phyloP scores from a whole-genome alignment of 2,113 vertebrate genomes.

The Psittacara wagleri region DNA sequence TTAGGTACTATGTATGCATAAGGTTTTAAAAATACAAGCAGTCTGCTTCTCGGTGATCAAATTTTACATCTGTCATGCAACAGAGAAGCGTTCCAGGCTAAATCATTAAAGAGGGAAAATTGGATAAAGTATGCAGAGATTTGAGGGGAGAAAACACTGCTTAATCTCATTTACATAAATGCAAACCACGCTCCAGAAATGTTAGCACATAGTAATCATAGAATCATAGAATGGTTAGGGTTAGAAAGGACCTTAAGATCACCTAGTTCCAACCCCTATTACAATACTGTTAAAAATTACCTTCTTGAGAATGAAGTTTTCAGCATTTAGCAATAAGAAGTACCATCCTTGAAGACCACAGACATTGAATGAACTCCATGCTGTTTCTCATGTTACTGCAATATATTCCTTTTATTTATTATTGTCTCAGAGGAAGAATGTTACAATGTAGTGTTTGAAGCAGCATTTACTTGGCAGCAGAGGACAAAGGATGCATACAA shows the following conservation, averaged over 20 bases:
- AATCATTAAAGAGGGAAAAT: not conserved
- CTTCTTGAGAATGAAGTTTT: slow-evolving; percentile 87
- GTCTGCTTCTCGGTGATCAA: not conserved
- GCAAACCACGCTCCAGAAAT: not conserved
- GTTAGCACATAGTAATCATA: not conserved
- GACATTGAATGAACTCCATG: slow-evolving; percentile 81
- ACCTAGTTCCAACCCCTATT: not conserved
- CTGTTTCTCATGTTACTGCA: slow-evolving; percentile 76
- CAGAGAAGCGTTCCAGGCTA: not conserved
- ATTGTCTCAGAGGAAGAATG: slow-evolving; percentile 73
- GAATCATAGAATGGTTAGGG: not conserved
- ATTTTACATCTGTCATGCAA: not conserved
- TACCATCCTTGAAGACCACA: slow-evolving; percentile 80
- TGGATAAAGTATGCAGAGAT: not conserved
- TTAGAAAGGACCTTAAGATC: not conserved
- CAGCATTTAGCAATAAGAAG: slow-evolving; percentile 75
- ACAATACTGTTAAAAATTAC: not conserved
- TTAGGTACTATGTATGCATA: not conserved
- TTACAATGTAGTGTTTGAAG: slow-evolving; percentile 81
- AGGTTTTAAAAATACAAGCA: not conserved
- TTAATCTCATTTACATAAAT: not conserved
- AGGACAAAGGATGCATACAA: slow-evolving; percentile 75
- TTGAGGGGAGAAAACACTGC: not conserved
- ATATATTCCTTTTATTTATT: slow-evolving; percentile 79
- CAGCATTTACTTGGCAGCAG: slow-evolving; percentile 77